Evolutionary conservation across 2,888 invertebrate species (phyloP).

Genomic region (Cylindroiulus punctatus): DNA sequence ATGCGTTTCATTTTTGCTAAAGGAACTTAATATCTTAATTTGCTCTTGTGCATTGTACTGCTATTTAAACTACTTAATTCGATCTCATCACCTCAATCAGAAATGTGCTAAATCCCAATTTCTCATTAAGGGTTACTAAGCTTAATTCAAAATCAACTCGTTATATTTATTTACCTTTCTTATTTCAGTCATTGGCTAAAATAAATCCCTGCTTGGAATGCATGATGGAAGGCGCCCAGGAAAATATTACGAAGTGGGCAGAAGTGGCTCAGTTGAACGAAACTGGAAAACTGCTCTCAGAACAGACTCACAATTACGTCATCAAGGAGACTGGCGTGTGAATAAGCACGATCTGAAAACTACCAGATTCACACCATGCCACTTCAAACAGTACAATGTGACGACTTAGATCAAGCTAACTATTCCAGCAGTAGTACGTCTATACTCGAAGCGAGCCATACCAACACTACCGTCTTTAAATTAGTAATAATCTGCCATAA

Average conservation of each 20-base stretch:
- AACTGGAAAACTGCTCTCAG: constrained; percentile 30
- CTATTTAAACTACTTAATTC: too few relatives aligned
- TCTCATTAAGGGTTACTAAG: too few relatives aligned
- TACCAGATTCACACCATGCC: not conserved
- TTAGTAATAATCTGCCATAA: not conserved
- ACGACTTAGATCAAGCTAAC: not conserved
- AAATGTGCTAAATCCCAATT: too few relatives aligned
- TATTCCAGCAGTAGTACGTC: not conserved
- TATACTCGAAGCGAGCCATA: not conserved
- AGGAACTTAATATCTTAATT: too few relatives aligned
- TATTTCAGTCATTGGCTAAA: constrained; percentile 66
- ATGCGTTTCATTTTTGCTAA: too few relatives aligned
- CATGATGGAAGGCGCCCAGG: constrained; percentile 68
- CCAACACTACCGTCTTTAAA: not conserved
- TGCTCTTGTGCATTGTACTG: too few relatives aligned
- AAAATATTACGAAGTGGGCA: constrained; percentile 68
- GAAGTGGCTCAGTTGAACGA: constrained; percentile 62
- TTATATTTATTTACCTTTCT: not conserved
- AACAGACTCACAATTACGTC: constrained; percentile 49
- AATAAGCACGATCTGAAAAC: not conserved
- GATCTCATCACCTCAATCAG: too few relatives aligned
- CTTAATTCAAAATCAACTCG: not conserved
- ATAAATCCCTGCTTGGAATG: constrained; percentile 67
- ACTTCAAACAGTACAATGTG: not conserved
- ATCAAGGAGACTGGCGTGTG: constrained; percentile 56